Base-by-base conservation (phyloP, 2,797 vertebrate species). In the Halcyon smyrnensis region DNA sequence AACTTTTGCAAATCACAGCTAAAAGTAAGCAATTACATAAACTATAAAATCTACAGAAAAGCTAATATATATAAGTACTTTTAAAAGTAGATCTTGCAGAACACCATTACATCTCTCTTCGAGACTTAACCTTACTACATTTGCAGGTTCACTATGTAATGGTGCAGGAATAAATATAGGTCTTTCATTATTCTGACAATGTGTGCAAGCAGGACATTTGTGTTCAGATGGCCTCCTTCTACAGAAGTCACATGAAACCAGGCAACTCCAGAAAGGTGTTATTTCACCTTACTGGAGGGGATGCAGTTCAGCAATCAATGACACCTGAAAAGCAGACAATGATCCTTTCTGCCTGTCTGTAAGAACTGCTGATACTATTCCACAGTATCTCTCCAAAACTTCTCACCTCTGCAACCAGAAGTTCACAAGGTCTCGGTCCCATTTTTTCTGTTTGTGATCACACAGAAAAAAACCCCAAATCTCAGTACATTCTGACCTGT, bases 401-500 rank as follows among this genome's bases (percentile, higher is more conserved):
- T 79, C 25, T 32, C 23, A 32, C 18, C 18, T 57, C 56, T 34
- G 13, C 14, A 51, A 46, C 11, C 14, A 51, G 36, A 14, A 32
- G 12, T 46, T 63, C 11, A 32, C 32, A n/a, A 9, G 30, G 13
- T 20, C 56, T 51, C 45, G 9, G 11, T 57, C 21, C 39, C 27
- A 36, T 18, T 28, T 46, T 25, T 54, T 36, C 34, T 73, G 10
- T 34, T 43, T 50, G 30, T 25, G 32, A 67, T 20, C 11, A 27
- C 32, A n/a, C 17, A 74, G 41, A 6, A 9, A 54, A 7, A 11
- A 6, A 0, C 0, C 5, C 19, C 43, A 56, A 27, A 59, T 11
- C 20, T 57, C 30, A 23, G 12, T 36, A 24, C 39, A 39, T 74
- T 76, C 24, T 74, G 37, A 16, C 14, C 8, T 68, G 4, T 69